phyloP scores from a whole-genome alignment of 2,888 invertebrate genomes.

The Zootermopsis nevadensis region DNA sequence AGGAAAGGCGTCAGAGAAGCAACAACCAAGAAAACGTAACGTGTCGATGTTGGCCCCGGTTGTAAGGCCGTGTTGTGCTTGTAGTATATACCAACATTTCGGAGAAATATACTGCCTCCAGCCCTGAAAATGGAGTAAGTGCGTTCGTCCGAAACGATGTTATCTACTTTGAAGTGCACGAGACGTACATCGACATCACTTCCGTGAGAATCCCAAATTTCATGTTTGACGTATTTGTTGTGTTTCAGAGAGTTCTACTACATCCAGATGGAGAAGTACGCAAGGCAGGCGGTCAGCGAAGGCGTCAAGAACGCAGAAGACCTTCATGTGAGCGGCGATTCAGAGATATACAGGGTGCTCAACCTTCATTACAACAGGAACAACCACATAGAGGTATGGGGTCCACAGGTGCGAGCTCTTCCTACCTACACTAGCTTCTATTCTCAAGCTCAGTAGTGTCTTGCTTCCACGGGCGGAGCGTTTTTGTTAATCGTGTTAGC shows the following conservation, averaged over 20 bases:
- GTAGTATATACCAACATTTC: too few species aligned
- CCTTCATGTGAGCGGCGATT: conserved; percentile 92
- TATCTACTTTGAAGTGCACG: too few species aligned
- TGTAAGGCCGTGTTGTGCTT: too few species aligned
- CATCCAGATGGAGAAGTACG: conserved; percentile 99
- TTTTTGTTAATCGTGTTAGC: too few species aligned
- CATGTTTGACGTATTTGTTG: neutral
- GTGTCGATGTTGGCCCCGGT: too few species aligned
- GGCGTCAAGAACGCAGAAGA: conserved; percentile 94
- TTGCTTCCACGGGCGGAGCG: too few species aligned
- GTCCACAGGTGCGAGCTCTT: conserved; percentile 72
- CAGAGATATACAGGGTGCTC: conserved; percentile 96
- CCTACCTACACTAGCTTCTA: conserved; percentile 49
- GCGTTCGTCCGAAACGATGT: too few species aligned
- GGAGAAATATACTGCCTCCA: too few species aligned
- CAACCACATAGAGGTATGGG: conserved; percentile 92
- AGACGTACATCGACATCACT: too few species aligned
- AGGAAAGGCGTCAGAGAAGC: too few species aligned
- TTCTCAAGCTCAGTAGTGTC: neutral
- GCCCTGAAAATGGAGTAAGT: too few species aligned
- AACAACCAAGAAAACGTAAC: too few species aligned
- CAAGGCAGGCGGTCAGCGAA: conserved; percentile 96
- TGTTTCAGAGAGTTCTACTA: conserved; percentile 97
- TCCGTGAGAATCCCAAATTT: neutral
- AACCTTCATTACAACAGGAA: conserved; percentile 99